Evolutionary conservation across 2,113 vertebrate genomes (phyloP).

Genomic region (Gallinago media): DNA sequence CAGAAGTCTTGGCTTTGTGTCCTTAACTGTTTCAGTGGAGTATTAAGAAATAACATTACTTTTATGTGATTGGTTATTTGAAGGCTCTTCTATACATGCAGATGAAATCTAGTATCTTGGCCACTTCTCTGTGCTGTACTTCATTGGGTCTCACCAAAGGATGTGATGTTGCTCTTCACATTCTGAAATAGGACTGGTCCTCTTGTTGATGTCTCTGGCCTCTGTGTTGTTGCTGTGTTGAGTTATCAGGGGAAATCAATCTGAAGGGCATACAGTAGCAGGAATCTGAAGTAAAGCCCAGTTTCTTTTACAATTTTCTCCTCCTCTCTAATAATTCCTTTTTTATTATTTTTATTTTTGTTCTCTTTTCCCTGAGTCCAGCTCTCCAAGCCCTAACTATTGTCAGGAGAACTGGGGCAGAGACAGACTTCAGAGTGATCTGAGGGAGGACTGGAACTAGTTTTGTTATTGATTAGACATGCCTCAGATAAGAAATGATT

Average conservation of each 20-base stretch:
- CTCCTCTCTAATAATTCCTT: not conserved
- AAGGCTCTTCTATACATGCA: not conserved
- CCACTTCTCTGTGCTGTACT: not conserved
- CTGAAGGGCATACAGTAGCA: not conserved
- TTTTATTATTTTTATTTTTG: not conserved
- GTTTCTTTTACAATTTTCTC: not conserved
- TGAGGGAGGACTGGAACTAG: not conserved
- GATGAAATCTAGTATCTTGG: not conserved
- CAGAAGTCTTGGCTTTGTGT: not conserved
- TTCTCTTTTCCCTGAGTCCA: not conserved
- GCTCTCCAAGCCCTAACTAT: not conserved
- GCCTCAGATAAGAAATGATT: not conserved
- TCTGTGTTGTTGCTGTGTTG: not conserved
- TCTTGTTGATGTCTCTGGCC: not conserved
- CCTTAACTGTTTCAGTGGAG: not conserved
- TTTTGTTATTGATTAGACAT: not conserved
- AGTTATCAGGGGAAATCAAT: not conserved
- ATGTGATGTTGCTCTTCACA: not conserved
- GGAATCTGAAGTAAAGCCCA: not conserved
- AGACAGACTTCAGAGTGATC: not conserved
- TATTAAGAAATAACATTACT: not conserved
- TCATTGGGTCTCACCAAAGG: rapidly evolving
- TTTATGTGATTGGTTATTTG: not conserved
- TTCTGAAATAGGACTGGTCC: not conserved
- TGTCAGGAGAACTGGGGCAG: not conserved